These are phyloP conservation scores for Saccostrea cuccullata DNA, from an alignment of 1,140 invertebrate genomes.

Conservation along the genomic window DNA sequence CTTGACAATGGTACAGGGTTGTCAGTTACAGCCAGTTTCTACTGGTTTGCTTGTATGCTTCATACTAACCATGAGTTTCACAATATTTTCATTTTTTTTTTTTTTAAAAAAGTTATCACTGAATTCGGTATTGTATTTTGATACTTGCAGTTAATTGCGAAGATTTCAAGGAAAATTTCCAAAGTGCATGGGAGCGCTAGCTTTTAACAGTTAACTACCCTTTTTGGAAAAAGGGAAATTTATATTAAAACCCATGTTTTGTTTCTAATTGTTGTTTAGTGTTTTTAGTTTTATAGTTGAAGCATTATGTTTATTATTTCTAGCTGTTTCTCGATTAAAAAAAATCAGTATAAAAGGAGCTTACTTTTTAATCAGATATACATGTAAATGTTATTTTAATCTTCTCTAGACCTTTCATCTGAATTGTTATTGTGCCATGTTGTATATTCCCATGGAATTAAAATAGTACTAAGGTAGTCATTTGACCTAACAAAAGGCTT, in stretches of 20 bases:
- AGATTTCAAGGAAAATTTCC: neutral
- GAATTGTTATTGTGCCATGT: neutral
- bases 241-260: neutral
- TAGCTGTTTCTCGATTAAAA: neutral
- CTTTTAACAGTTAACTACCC: neutral
- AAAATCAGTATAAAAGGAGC: neutral
- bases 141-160: neutral
- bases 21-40: constrained; percentile 3
- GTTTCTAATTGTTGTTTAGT: constrained; percentile 15
- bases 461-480: neutral
- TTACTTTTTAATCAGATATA: neutral
- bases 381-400: too few species aligned
- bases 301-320: neutral
- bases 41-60: constrained; percentile 33
- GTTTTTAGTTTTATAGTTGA: neutral
- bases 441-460: neutral
- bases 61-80: constrained; percentile 24
- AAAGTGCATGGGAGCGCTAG: neutral
- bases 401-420: neutral
- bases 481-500: neutral
- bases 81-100: neutral
- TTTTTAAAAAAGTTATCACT: neutral
- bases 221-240: neutral
- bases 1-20: constrained; percentile 34
- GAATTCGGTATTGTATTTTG: neutral